These are phyloP conservation scores for Cydia splendana DNA, from an alignment of 1,140 invertebrate genomes.

Conservation along the genomic window DNA sequence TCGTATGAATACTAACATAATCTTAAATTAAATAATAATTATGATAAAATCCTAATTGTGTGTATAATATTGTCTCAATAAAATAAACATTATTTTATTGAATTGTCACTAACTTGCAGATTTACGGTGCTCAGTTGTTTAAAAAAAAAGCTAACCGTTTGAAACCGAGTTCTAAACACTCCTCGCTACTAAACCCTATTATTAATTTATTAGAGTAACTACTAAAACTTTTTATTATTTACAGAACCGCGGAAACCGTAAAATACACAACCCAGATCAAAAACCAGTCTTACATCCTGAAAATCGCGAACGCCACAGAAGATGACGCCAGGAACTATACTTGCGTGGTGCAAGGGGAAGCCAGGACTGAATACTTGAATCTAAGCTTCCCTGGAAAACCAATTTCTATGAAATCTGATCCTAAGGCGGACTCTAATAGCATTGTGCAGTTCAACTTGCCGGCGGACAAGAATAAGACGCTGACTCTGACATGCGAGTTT, in stretches of 20 bases:
- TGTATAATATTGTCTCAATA: no score
- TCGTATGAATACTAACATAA: no score
- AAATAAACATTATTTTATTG: not conserved
- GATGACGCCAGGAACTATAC: slow-evolving; percentile 81
- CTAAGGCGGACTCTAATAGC: not conserved
- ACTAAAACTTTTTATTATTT: not conserved
- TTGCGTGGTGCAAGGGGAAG: slow-evolving; percentile 62
- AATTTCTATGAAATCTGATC: slow-evolving; percentile 42
- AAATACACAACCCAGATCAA: slow-evolving; percentile 50
- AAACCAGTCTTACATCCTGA: slow-evolving; percentile 61
- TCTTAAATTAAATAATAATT: no score
- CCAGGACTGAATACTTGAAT: slow-evolving; percentile 50
- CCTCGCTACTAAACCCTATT: not conserved
- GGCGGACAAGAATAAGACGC: not conserved
- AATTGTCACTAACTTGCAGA: not conserved
- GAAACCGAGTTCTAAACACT: not conserved
- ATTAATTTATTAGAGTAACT: not conserved
- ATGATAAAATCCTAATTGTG: no score
- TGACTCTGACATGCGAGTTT: slow-evolving; percentile 65
- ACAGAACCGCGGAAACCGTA: slow-evolving; percentile 42
- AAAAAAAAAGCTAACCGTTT: not conserved
- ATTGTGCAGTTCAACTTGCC: not conserved
- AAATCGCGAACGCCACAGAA: slow-evolving; percentile 75
- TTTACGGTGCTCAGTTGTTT: not conserved
- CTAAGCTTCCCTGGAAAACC: slow-evolving; percentile 57